phyloP scores from a whole-genome alignment of 2,888 invertebrate genomes.

The Tenthredo distinguenda region DNA sequence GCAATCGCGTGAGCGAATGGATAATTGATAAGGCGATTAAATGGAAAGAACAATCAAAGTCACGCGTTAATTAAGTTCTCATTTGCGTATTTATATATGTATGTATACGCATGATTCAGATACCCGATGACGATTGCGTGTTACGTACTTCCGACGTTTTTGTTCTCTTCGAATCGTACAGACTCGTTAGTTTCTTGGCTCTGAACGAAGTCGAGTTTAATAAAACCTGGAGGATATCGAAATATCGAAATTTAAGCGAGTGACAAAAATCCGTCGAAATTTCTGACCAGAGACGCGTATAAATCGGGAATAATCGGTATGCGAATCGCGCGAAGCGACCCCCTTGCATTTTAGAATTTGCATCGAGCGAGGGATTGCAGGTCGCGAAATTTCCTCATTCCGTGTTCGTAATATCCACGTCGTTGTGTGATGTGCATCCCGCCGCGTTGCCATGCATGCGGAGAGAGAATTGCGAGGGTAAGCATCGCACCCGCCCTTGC shows the following conservation, averaged over 20 bases:
- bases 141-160: neutral
- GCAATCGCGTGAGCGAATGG: neutral
- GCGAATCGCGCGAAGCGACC: slow-evolving; percentile 65
- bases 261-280: neutral
- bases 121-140: neutral
- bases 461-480: slow-evolving; percentile 51
- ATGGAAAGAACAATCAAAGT: neutral
- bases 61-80: slow-evolving; percentile 2
- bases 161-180: neutral
- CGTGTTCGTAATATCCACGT: slow-evolving; percentile 20
- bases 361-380: slow-evolving; percentile 52
- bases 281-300: neutral
- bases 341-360: slow-evolving; percentile 69
- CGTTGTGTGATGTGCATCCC: slow-evolving; percentile 43
- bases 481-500: neutral
- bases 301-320: slow-evolving; percentile 61
- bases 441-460: slow-evolving; percentile 62
- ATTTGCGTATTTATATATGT: neutral
- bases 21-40: neutral
- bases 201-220: too few species aligned
- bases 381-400: neutral
- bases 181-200: neutral
- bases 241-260: too few species aligned
- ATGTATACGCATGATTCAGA: neutral
- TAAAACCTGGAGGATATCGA: too few species aligned